Conservation (phyloP, 2,113 vertebrate species). For the Pelvicachromis taeniatus region DNA sequence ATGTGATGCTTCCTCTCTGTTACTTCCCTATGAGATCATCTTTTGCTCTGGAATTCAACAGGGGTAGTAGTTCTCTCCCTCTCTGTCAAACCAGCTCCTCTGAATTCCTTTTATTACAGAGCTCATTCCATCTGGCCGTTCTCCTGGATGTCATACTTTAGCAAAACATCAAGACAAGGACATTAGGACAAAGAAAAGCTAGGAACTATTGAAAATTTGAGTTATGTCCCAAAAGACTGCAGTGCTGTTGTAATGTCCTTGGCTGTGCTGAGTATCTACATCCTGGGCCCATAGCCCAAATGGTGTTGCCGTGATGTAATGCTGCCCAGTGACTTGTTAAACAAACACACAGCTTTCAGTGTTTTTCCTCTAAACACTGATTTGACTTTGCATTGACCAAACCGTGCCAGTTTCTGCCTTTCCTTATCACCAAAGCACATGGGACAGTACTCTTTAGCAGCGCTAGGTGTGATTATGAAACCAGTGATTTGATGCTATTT, state of each 20-base stretch:
- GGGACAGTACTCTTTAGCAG: not conserved
- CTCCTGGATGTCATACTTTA: not conserved
- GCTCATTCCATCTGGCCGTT: not conserved
- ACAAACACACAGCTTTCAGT: conserved; percentile 45
- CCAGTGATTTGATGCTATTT: conserved; percentile 2
- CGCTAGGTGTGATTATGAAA: not conserved
- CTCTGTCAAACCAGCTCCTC: conserved; percentile 27
- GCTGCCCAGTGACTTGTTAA: conserved; percentile 43
- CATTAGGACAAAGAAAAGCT: not conserved
- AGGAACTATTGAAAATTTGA: not conserved
- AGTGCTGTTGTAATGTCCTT: conserved; percentile 35
- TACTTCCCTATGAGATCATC: conserved; percentile 9
- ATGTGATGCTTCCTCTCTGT: not conserved
- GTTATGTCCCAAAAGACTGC: not conserved
- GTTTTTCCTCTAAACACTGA: conserved; percentile 29
- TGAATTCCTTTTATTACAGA: conserved; percentile 32
- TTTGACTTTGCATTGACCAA: conserved; percentile 19
- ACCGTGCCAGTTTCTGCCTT: not conserved
- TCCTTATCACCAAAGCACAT: conserved; percentile 5
- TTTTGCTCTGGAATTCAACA: conserved; percentile 32
- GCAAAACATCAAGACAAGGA: not conserved
- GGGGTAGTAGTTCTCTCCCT: not conserved
- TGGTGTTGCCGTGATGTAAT: conserved; percentile 58
- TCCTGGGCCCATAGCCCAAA: conserved; percentile 34
- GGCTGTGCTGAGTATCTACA: conserved; percentile 22